Evolutionary conservation across 37 sponge, comb jelly and placozoan species (phyloP).

Genomic region (Ephydatia muelleri): DNA sequence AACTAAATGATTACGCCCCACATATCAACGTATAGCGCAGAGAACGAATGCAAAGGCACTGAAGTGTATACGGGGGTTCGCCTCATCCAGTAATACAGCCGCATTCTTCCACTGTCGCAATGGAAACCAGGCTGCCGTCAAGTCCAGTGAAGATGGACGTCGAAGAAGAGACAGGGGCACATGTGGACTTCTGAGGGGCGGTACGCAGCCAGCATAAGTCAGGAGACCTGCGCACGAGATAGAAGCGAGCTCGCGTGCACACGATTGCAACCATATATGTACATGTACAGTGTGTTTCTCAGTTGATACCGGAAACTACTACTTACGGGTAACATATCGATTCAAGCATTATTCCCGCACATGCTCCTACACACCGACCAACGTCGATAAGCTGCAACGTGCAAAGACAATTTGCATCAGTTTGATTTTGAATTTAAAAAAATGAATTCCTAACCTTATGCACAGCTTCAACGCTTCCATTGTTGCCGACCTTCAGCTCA

Average conservation of each 20-base stretch:
- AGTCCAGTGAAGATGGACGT: not conserved
- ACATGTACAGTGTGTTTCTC: no score
- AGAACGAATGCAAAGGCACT: no score
- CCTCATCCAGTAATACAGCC: not conserved
- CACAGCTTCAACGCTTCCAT: not conserved
- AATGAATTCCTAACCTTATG: not conserved
- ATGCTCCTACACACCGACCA: not conserved
- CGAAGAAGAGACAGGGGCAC: not conserved
- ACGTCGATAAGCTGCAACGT: not conserved
- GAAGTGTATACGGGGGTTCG: no score
- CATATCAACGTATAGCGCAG: no score
- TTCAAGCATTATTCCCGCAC: not conserved
- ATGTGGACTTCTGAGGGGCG: not conserved
- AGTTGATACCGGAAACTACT: no score
- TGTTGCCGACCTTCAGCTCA: not conserved
- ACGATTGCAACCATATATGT: not conserved
- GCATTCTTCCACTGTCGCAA: not conserved
- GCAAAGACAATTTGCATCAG: not conserved
- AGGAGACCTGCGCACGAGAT: not conserved
- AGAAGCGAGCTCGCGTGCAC: not conserved
- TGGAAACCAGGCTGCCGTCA: not conserved
- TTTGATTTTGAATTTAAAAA: no score
- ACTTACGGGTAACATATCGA: not conserved
- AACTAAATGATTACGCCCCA: no score
- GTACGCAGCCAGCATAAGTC: not conserved